Percentiles rank a stretch among this genome's conserved stretches.
phyloP scores from a whole-genome alignment of 2,888 invertebrate genomes.

The Drosophila aldrichi region DNA sequence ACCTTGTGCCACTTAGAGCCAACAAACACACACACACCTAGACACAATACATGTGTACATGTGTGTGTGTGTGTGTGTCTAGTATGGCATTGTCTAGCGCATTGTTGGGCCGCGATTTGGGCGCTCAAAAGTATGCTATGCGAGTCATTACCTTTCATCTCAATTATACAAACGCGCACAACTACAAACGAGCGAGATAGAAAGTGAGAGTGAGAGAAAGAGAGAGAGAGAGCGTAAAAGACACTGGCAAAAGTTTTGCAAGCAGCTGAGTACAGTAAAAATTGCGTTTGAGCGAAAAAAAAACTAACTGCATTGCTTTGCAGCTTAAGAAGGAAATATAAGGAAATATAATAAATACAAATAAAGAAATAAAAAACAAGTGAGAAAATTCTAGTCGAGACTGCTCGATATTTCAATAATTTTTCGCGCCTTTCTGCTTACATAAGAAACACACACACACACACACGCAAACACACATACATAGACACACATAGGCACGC shows the following conservation, averaged over 20 bases:
- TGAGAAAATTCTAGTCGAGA: too few relatives aligned
- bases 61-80: conserved; percentile 21
- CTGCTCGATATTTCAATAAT: too few relatives aligned
- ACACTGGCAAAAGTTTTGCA: conserved; percentile 13
- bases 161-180: conserved; percentile 66
- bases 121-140: conserved; percentile 74
- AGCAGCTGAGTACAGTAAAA: conserved; percentile 28
- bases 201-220: neutral
- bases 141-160: conserved; percentile 81
- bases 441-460: too few relatives aligned
- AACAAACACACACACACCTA: conserved; percentile 39
- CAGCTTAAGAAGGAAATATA: neutral
- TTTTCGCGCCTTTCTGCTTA: too few relatives aligned
- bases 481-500: too few relatives aligned
- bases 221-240: neutral
- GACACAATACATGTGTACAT: conserved; percentile 22
- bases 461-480: too few relatives aligned
- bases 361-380: too few relatives aligned
- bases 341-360: too few relatives aligned
- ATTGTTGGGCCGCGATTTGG: conserved; percentile 75
- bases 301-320: neutral
- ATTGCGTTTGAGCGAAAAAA: neutral
- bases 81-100: conserved; percentile 68
- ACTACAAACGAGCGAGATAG: neutral
- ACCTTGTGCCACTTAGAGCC: conserved; percentile 78